Conservation (phyloP, 2,797 vertebrate genomes). For the Cheirogaleus major region DNA sequence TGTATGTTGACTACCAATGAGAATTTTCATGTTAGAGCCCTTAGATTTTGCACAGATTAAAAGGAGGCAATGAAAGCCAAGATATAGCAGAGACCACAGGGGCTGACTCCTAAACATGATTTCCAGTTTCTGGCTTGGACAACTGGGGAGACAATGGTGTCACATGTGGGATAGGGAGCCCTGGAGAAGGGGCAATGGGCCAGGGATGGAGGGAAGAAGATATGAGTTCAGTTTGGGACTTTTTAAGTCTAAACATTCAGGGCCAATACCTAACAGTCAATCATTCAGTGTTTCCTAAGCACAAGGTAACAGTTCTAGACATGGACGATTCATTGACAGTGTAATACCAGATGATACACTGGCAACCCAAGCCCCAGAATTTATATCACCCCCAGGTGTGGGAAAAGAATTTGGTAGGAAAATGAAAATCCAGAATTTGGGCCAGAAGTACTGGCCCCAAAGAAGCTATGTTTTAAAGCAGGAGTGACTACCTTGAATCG, state of each 20-base stretch:
- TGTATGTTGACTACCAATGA: background rate
- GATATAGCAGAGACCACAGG: background rate
- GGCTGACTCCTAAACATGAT: background rate
- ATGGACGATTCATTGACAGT: background rate
- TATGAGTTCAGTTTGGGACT: background rate
- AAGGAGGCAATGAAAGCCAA: background rate
- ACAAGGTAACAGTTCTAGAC: accelerated
- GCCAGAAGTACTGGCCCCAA: background rate
- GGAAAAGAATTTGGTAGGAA: background rate
- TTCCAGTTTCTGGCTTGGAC: background rate
- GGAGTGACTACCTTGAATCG: background rate
- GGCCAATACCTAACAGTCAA: too few relatives aligned
- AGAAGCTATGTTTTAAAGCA: background rate
- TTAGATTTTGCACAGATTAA: background rate
- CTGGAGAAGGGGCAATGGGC: background rate
- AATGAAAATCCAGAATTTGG: background rate
- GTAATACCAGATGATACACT: too few relatives aligned
- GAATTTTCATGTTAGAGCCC: background rate
- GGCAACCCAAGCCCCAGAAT: background rate
- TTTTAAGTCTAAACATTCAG: background rate
- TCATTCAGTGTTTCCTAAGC: background rate
- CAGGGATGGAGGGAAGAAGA: background rate
- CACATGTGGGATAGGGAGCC: accelerated
- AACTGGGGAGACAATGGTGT: accelerated
- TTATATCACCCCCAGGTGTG: accelerated